A percentile compares a stretch with the other conserved stretches of the same genome.
phyloP scores from a whole-genome alignment of 2,888 invertebrate species.

The Tetanocera ferruginea region DNA sequence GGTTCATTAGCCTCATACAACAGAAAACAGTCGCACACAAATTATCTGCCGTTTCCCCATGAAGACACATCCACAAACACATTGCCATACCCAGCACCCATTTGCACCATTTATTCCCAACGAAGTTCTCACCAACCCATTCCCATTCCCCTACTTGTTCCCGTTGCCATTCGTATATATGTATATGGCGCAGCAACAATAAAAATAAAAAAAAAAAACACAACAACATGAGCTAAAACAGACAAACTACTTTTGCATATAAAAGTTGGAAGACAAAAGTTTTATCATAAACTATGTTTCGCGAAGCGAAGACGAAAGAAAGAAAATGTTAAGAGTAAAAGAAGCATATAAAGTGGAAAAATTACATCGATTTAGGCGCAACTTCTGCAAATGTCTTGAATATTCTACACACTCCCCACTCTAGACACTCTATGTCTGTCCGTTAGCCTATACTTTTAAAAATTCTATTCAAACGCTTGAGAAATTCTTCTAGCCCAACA shows the following conservation, averaged over 20 bases:
- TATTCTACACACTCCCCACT: neutral
- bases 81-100: too few species aligned
- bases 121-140: too few species aligned
- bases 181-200: neutral
- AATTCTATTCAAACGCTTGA: too few species aligned
- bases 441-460: too few species aligned
- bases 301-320: neutral
- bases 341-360: neutral
- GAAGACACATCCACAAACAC: too few species aligned
- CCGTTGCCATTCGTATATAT: neutral
- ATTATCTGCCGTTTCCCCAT: too few species aligned
- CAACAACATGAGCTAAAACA: neutral
- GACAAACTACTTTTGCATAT: neutral
- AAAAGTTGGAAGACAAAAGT: constrained; percentile 13
- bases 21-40: too few species aligned
- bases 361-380: constrained; percentile 26
- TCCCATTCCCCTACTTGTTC: too few species aligned
- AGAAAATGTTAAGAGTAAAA: neutral
- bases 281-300: neutral
- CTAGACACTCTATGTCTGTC: too few species aligned
- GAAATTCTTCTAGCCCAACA: too few species aligned
- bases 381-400: constrained; percentile 1
- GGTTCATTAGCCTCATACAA: constrained; percentile 13
- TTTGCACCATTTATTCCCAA: too few species aligned
- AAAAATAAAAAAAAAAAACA: neutral